Percentiles rank a stretch among this genome's conserved stretches.
Evolutionary conservation across 2,888 invertebrate species (phyloP).

Genomic region (Erebia palarica): DNA sequence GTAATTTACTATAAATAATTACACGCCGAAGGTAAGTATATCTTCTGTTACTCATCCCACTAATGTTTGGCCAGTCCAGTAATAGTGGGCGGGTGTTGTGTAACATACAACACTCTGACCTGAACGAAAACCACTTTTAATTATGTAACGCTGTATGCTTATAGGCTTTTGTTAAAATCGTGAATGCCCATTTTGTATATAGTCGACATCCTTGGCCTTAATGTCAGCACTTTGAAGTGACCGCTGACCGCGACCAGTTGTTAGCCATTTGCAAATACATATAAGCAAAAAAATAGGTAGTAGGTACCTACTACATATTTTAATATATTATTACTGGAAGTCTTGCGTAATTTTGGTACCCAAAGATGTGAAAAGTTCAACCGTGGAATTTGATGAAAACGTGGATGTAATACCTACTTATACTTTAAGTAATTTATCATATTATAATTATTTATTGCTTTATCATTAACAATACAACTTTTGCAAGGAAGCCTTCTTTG

Average conservation of each 20-base stretch:
- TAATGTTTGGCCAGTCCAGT: slow-evolving; percentile 34
- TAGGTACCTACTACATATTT: slow-evolving; percentile 20
- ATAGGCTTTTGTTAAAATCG: slow-evolving; percentile 70
- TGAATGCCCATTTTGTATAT: slow-evolving; percentile 68
- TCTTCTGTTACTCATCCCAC: slow-evolving; percentile 36
- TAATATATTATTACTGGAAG: slow-evolving; percentile 30
- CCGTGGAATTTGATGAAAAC: slow-evolving; percentile 27
- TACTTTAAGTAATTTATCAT: slow-evolving; percentile 16
- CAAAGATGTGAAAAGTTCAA: slow-evolving; percentile 24
- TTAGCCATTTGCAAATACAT: slow-evolving; percentile 64
- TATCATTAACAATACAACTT: neutral
- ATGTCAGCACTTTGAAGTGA: slow-evolving; percentile 69
- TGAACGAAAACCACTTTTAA: slow-evolving; percentile 48
- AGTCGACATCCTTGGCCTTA: slow-evolving; percentile 70
- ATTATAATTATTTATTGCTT: slow-evolving; percentile 1
- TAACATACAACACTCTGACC: slow-evolving; percentile 31
- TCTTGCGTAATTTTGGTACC: slow-evolving; percentile 31
- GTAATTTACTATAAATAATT: slow-evolving; percentile 43
- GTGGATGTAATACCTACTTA: slow-evolving; percentile 8
- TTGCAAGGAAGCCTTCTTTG: neutral
- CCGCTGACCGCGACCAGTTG: slow-evolving; percentile 53
- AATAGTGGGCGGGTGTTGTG: slow-evolving; percentile 30
- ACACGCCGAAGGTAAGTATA: slow-evolving; percentile 34
- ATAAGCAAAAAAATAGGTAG: slow-evolving; percentile 46
- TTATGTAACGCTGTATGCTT: slow-evolving; percentile 67